These are phyloP conservation scores for Rattus rattus DNA, from an alignment of 2,113 vertebrate species.

Conservation along the genomic window DNA sequence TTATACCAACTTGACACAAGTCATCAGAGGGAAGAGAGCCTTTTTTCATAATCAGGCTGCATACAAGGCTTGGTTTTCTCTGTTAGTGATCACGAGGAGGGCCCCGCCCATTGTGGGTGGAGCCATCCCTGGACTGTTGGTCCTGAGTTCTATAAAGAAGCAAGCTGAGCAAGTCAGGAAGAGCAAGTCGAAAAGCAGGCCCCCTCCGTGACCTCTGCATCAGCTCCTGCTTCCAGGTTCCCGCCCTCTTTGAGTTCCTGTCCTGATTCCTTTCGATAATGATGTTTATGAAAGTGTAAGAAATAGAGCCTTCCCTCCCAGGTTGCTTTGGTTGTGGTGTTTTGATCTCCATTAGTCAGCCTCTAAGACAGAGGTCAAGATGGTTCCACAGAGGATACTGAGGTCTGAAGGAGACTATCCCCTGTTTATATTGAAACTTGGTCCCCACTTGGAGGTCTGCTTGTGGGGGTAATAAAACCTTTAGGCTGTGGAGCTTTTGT, in stretches of 20 bases:
- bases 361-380: neutral
- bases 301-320: neutral
- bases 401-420: neutral
- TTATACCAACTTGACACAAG: neutral
- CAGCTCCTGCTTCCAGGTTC: no score
- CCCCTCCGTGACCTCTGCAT: no score
- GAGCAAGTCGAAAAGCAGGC: no score
- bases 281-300: no score
- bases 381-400: no score
- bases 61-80: no score
- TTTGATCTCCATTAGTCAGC: neutral
- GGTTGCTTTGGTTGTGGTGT: neutral
- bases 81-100: no score
- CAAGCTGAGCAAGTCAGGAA: no score
- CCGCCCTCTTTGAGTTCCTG: no score
- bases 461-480: neutral
- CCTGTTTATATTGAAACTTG: neutral
- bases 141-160: neutral
- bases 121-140: neutral
- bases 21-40: neutral
- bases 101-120: neutral
- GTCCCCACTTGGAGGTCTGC: neutral
- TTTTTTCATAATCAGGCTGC: neutral
- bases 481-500: neutral
- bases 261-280: no score